Percentiles rank a stretch among this genome's conserved stretches.
These are phyloP conservation scores for Drosophila atripex DNA, from an alignment of 2,888 invertebrate genomes.

Conservation along the genomic window DNA sequence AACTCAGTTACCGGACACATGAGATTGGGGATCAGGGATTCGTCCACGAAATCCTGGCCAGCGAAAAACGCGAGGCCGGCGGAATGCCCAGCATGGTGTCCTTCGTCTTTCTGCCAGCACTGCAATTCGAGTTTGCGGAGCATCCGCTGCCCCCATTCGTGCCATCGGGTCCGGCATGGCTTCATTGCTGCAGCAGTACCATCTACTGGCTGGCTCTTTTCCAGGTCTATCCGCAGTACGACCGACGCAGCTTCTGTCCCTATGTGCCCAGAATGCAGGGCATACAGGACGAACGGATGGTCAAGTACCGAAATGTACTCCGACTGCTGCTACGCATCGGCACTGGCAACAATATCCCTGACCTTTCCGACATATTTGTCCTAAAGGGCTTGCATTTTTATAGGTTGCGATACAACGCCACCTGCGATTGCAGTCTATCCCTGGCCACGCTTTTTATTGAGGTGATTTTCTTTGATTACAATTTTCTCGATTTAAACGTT, in stretches of 20 bases:
- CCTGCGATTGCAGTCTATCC: conserved; percentile 59
- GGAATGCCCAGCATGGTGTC: conserved; percentile 57
- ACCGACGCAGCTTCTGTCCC: conserved; percentile 62
- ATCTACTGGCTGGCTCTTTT: conserved; percentile 58
- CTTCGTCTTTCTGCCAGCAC: conserved; percentile 59
- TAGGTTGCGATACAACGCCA: conserved; percentile 52
- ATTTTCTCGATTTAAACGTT: neutral
- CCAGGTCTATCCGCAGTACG: conserved; percentile 58
- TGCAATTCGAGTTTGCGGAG: conserved; percentile 55
- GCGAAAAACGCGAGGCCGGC: conserved; percentile 51
- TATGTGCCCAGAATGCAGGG: conserved; percentile 63
- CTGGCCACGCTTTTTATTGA: conserved; percentile 56
- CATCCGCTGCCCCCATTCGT: conserved; percentile 54
- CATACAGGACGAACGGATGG: conserved; percentile 51
- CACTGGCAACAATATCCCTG: conserved; percentile 51
- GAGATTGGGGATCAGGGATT: conserved; percentile 67
- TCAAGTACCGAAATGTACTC: conserved; percentile 59
- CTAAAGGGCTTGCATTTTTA: conserved; percentile 61
- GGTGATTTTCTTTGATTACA: conserved; percentile 29
- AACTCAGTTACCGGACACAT: conserved; percentile 55
- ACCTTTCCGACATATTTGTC: conserved; percentile 59
- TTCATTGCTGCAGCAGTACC: conserved; percentile 52
- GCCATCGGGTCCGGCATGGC: conserved; percentile 50
- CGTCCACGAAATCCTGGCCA: conserved; percentile 60
- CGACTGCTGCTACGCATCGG: conserved; percentile 60